Base-by-base conservation (phyloP, 2,113 vertebrate genomes). In the rabbit (Oryctolagus cuniculus) region DNA sequence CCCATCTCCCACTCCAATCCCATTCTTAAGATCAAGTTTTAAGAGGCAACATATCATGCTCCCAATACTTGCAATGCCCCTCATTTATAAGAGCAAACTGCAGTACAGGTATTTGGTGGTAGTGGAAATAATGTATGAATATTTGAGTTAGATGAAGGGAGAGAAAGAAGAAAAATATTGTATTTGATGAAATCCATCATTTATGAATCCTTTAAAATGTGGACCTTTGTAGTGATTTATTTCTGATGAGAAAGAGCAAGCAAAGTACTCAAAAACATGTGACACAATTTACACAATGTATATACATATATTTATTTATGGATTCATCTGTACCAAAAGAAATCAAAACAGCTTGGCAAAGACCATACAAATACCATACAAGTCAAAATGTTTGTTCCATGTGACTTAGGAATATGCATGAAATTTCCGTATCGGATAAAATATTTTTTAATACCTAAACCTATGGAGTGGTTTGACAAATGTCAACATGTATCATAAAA, bases 181-280 rank as follows among this genome's bases (percentile, higher is more conserved):
- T 21, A 69, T 80, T 53, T 80, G 49, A 24, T 58, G 55, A 58
- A 17, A 58, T 58, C 19, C 22, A 73, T 49, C 63, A 19, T 87
- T 92, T 75, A 61, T 5, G 66, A 27, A 10, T 67, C 61, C 36
- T 93, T 93, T 72, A 94, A 96, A 89, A 27, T 94, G 17, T 91
- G 38, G 53, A 64, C 36, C 9, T 67, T 3, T 77, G 38, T 72
- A 82, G 44, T 93, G 74, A 82, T 94, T 96, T 75, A 83, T 16
- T 95, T 86, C 75, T 95, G 70, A 94, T 91, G 91, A 96, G 55
- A 92, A 91, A 96, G 70, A 96, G 49, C 67, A 88, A 96, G 63
- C 90, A 86, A 90, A 64, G 94, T 84, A 34, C 55, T 94, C 15
- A 86, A 34, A 95, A 96, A 74, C 79, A 80, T 38, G 84, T 84